Percentiles rank a stretch among this genome's conserved stretches.
Conservation (phyloP, 2,113 vertebrate species). For the Atrichornis clamosus region DNA sequence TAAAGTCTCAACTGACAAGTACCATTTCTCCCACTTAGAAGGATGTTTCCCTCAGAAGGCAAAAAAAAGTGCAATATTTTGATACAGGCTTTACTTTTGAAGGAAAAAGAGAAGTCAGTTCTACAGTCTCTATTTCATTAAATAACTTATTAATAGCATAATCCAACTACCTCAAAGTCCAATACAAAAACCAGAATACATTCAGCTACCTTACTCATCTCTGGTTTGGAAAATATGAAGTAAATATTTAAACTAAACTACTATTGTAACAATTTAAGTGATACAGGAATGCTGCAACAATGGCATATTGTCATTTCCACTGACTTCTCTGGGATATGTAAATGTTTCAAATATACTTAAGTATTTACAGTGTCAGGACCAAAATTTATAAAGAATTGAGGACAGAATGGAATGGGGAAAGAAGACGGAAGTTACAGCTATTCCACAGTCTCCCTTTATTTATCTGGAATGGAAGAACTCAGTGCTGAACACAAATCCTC, state of each 20-base stretch:
- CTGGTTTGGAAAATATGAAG: background rate
- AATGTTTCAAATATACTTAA: background rate
- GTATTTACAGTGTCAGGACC: background rate
- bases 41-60: background rate
- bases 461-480: background rate
- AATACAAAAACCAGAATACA: background rate
- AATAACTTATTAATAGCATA: background rate
- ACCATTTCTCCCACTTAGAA: background rate
- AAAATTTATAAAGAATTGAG: background rate
- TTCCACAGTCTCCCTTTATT: background rate
- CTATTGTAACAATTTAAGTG: background rate
- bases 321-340: background rate
- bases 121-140: background rate
- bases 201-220: background rate
- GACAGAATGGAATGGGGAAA: background rate
- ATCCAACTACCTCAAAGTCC: background rate
- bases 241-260: background rate
- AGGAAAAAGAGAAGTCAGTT: background rate
- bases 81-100: background rate
- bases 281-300: background rate
- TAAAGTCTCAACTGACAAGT: background rate
- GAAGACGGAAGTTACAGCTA: background rate
- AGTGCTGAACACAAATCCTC: background rate
- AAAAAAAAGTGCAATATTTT: background rate
- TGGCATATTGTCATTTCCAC: background rate